phyloP scores from a whole-genome alignment of 1,140 invertebrate species.

The Heliconius eleuchia region DNA sequence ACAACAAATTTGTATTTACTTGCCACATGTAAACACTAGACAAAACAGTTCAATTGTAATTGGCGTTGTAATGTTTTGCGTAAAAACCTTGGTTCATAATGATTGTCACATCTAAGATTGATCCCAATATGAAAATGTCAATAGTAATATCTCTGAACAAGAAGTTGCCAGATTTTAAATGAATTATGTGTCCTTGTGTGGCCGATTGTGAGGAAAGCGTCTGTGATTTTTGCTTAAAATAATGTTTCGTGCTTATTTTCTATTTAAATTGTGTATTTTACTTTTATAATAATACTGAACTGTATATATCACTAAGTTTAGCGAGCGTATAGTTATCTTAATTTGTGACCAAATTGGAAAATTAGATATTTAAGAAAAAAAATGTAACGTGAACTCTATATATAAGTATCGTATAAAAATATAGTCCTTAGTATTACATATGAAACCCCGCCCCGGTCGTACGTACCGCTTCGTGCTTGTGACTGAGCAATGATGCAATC shows the following conservation, averaged over 20 bases:
- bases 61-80: background rate
- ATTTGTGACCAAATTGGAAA: conserved; percentile 71
- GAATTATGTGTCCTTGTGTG: conserved; percentile 39
- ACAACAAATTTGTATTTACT: background rate
- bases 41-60: background rate
- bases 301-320: conserved; percentile 75
- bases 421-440: conserved; percentile 15
- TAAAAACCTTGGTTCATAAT: no score
- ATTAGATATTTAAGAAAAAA: conserved; percentile 46
- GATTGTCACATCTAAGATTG: background rate
- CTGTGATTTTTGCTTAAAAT: conserved; percentile 78
- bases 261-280: conserved; percentile 65
- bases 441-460: background rate
- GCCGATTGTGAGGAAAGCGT: conserved; percentile 68
- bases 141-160: background rate
- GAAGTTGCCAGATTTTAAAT: conserved; percentile 27
- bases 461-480: background rate
- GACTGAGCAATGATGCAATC: background rate
- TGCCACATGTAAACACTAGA: background rate
- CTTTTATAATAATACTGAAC: conserved; percentile 51
- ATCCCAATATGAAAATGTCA: background rate
- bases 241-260: conserved; percentile 75
- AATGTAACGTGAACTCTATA: conserved; percentile 41
- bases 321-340: conserved; percentile 52
- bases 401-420: conserved; percentile 38